Conservation (phyloP, 2,888 invertebrate genomes). For the Amorpha juglandis region DNA sequence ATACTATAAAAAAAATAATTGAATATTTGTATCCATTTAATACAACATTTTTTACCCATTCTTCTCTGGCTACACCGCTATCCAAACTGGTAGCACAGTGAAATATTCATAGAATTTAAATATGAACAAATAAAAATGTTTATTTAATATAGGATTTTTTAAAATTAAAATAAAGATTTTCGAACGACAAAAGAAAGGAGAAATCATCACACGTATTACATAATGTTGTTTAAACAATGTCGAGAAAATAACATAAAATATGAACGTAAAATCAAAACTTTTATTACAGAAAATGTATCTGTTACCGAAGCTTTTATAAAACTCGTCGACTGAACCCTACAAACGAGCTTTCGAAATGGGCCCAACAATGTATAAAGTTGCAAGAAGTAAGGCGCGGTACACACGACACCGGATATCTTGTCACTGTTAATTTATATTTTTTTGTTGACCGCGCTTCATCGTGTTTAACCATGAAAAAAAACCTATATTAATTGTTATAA, state of each 20-base stretch:
- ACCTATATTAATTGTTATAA: too few relatives aligned
- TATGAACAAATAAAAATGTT: too few relatives aligned
- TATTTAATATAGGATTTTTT: too few relatives aligned
- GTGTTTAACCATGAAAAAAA: not conserved
- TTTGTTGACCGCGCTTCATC: not conserved
- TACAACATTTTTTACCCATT: not conserved
- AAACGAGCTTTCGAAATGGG: slow-evolving; percentile 43
- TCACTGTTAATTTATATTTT: not conserved
- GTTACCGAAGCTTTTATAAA: slow-evolving; percentile 4
- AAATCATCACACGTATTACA: not conserved
- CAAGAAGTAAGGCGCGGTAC: slow-evolving; percentile 3
- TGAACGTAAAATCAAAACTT: not conserved
- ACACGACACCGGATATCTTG: not conserved
- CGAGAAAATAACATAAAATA: not conserved
- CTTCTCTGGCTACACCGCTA: too few relatives aligned
- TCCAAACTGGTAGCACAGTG: too few relatives aligned
- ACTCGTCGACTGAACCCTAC: slow-evolving; percentile 28
- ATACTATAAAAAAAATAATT: too few relatives aligned
- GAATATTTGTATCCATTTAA: too few relatives aligned
- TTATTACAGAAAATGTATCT: not conserved
- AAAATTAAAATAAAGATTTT: too few relatives aligned
- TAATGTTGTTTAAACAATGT: not conserved
- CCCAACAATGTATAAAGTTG: slow-evolving; percentile 34
- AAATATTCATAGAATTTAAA: too few relatives aligned
- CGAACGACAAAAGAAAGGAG: too few relatives aligned